Evolutionary conservation across 2,888 invertebrate genomes (phyloP).

Genomic region (Mallateleia sp.): DNA sequence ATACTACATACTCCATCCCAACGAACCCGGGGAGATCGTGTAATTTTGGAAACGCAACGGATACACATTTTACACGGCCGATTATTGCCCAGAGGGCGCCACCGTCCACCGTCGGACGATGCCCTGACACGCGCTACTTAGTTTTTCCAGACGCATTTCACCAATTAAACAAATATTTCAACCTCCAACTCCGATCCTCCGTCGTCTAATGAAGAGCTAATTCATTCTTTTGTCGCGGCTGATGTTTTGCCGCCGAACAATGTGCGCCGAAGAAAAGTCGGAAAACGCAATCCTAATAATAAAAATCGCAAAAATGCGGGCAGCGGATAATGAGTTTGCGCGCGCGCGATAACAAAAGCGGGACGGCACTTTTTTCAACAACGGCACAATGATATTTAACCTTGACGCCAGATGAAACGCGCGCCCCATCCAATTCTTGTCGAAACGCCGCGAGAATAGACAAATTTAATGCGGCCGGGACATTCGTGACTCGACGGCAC

Average conservation of each 20-base stretch:
- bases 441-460: conserved; percentile 74
- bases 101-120: conserved; percentile 83
- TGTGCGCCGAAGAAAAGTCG: too few relatives aligned
- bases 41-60: conserved; percentile 80
- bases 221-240: too few relatives aligned
- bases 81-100: conserved; percentile 86
- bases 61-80: conserved; percentile 53
- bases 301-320: conserved; percentile 67
- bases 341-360: conserved; percentile 72
- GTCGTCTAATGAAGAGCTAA: too few relatives aligned
- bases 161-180: neutral
- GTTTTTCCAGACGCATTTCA: neutral
- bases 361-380: conserved; percentile 61
- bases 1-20: too few relatives aligned
- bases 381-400: conserved; percentile 71
- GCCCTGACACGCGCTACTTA: conserved; percentile 86
- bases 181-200: too few relatives aligned
- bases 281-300: conserved; percentile 14
- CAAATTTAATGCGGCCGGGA: conserved; percentile 73
- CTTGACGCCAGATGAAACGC: conserved; percentile 75
- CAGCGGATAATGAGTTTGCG: conserved; percentile 66
- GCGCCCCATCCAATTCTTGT: conserved; percentile 68
- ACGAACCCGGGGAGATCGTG: conserved; percentile 49
- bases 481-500: conserved; percentile 72
- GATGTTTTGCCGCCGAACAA: too few relatives aligned